phyloP scores from a whole-genome alignment of 2,888 invertebrate species.

The Scaptodrosophila latifasciaeformis region DNA sequence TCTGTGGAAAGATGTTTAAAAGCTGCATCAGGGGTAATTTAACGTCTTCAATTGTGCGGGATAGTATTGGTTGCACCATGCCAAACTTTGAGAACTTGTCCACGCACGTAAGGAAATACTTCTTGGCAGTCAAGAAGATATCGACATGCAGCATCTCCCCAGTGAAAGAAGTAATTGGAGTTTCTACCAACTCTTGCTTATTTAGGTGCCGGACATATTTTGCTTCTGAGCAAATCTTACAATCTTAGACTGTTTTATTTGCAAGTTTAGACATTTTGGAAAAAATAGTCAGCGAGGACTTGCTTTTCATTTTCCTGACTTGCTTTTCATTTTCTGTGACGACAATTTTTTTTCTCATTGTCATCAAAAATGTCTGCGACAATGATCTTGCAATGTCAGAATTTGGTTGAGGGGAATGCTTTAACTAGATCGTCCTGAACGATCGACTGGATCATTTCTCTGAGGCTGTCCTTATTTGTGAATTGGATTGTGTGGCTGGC shows the following conservation, averaged over 20 bases:
- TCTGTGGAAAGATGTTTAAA: too few relatives aligned
- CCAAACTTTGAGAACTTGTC: conserved; percentile 9
- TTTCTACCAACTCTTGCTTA: neutral
- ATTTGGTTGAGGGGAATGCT: neutral
- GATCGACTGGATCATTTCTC: neutral
- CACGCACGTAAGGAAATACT: conserved; percentile 2
- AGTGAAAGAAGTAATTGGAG: neutral
- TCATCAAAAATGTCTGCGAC: too few relatives aligned
- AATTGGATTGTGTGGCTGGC: neutral
- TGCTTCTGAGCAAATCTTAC: neutral
- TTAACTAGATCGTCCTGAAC: neutral
- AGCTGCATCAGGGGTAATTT: too few relatives aligned
- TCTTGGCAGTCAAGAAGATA: conserved; percentile 5
- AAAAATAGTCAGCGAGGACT: neutral
- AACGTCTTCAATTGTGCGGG: neutral
- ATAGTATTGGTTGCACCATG: neutral
- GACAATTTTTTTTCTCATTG: neutral
- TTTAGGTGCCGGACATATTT: conserved; percentile 6
- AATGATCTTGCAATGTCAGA: neutral
- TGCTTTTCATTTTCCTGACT: conserved; percentile 5
- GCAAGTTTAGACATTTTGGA: conserved; percentile 3
- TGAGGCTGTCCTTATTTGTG: neutral
- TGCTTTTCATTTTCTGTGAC: neutral
- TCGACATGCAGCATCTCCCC: conserved; percentile 7
- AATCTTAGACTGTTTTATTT: neutral